These are phyloP conservation scores for Anhinga rufa DNA, from an alignment of 2,113 vertebrate species.

Conservation along the genomic window DNA sequence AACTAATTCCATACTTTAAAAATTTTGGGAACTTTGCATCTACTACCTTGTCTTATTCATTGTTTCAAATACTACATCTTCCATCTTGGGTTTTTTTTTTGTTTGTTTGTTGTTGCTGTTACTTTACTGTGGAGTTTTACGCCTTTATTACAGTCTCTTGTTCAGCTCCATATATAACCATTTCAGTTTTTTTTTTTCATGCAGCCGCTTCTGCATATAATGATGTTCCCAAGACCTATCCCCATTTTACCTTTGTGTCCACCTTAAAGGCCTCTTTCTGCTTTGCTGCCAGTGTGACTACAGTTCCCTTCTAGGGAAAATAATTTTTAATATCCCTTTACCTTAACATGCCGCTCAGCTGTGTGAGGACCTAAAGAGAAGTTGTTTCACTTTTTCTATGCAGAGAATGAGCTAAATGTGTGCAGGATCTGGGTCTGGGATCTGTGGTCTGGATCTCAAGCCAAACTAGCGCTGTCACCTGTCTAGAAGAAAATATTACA, in stretches of 20 bases:
- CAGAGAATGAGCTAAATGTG: neutral
- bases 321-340: neutral
- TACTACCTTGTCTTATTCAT: neutral
- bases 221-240: too few relatives aligned
- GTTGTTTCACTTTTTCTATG: neutral
- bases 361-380: neutral
- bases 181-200: neutral
- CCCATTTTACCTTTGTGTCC: neutral
- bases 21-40: neutral
- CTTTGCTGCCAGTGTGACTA: neutral
- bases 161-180: neutral
- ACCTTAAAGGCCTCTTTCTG: neutral
- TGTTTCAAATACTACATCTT: neutral
- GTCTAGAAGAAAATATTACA: neutral
- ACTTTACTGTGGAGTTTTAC: neutral
- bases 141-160: neutral
- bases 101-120: neutral
- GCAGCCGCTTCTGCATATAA: neutral
- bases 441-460: neutral
- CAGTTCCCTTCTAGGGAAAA: neutral
- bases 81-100: accelerated
- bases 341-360: neutral
- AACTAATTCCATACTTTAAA: neutral
- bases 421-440: neutral
- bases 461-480: neutral